Conservation (phyloP, 2,113 vertebrate genomes). For the Sander lucioperca region DNA sequence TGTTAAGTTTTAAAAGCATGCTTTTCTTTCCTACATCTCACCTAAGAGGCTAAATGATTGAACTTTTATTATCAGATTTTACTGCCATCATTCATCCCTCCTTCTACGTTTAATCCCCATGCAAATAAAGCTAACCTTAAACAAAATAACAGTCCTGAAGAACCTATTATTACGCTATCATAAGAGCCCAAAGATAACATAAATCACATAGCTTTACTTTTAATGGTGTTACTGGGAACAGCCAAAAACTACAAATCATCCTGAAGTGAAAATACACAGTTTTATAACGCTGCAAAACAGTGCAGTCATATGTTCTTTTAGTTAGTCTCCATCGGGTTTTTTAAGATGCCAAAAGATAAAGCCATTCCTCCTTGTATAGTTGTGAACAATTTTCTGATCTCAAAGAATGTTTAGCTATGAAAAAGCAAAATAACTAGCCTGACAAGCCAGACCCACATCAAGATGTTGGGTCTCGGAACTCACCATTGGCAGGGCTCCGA, state of each 20-base stretch:
- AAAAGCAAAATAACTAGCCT: neutral
- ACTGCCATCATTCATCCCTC: neutral
- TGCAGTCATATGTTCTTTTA: neutral
- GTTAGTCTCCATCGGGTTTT: neutral
- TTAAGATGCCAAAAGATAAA: neutral
- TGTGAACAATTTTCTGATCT: neutral
- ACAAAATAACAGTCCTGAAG: neutral
- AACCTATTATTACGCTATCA: constrained; percentile 6
- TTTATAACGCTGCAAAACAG: neutral
- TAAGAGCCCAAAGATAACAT: neutral
- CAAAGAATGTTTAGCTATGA: neutral
- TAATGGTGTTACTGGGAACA: neutral
- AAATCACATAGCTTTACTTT: constrained; percentile 3
- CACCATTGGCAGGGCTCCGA: too few relatives aligned
- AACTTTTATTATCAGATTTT: constrained; percentile 16
- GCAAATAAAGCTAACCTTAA: constrained; percentile 27
- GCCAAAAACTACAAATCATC: neutral
- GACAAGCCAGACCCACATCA: too few relatives aligned
- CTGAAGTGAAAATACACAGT: neutral
- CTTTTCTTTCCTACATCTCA: constrained; percentile 6
- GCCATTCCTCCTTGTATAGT: neutral
- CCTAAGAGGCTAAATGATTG: constrained; percentile 11
- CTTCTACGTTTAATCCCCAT: constrained; percentile 1
- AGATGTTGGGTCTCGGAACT: too few relatives aligned
- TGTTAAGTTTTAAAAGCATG: neutral